Conservation (phyloP, 1,140 invertebrate genomes). For the Babylonia areolata region DNA sequence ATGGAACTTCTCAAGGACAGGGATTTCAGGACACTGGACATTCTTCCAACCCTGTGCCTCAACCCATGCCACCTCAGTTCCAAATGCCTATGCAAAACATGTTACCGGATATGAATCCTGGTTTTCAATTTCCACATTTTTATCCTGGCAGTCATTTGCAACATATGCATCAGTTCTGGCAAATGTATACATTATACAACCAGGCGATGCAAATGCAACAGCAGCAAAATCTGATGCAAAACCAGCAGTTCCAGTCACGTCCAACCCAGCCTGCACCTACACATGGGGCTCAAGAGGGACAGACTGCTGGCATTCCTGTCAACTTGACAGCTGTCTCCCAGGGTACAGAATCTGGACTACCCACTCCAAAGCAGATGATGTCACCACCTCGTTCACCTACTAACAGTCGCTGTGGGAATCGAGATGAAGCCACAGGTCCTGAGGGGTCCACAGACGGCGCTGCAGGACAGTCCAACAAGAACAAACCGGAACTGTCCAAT, state of each 20-base stretch:
- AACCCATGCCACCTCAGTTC: background rate
- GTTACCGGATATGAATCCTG: background rate
- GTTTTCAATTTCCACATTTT: background rate
- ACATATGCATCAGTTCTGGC: slow-evolving; percentile 39
- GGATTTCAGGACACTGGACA: background rate
- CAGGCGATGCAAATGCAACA: slow-evolving; percentile 44
- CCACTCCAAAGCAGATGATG: slow-evolving; percentile 9
- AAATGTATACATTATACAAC: slow-evolving; percentile 37
- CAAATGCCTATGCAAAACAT: slow-evolving; percentile 9
- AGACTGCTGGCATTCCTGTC: background rate
- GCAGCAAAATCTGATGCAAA: slow-evolving; percentile 28
- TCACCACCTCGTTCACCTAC: slow-evolving; percentile 54
- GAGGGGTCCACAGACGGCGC: background rate
- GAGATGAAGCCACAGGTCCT: background rate
- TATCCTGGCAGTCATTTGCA: slow-evolving; percentile 32
- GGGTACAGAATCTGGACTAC: background rate
- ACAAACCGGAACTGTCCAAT: slow-evolving; percentile 43
- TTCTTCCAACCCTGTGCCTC: background rate
- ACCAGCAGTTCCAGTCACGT: no score
- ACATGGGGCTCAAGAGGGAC: background rate
- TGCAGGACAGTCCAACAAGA: background rate
- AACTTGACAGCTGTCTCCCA: background rate
- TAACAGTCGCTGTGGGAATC: slow-evolving; percentile 31
- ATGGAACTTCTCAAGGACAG: background rate
- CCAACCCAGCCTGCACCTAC: slow-evolving; percentile 13